Base-by-base conservation (phyloP, 2,888 invertebrate species). In the Phrixothrix hirtus region DNA sequence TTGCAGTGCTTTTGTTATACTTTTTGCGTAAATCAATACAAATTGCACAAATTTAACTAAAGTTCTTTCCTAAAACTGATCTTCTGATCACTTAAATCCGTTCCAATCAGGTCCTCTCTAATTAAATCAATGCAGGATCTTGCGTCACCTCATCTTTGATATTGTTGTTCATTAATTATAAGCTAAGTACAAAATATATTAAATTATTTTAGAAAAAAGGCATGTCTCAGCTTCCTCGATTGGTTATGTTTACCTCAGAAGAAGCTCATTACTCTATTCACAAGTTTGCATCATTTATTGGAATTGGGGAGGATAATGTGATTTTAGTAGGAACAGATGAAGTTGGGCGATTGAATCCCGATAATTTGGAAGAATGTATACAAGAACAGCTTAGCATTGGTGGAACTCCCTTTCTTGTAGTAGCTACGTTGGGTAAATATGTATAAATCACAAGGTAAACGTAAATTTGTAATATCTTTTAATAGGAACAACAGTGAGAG, bases 191-290 rank as follows among this genome's bases (percentile, higher is more conserved):
- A 10, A 2, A 30, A 30, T 2, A 29, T 10, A 41, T 15, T 10
- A n/a, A 16, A 12, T 12, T 31, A 15, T 47, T 47, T 4, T 51
- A 80, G 77, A 67, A 67, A 56, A 66, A 65, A 25, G 81, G 81
- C 3, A 64, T 76, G 39, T 67, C 66, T 35, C 71, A 70, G 6
- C 55, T 72, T 10, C 75, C 76, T 25, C 70, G 73, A 14, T 60
- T 82, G 53, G 76, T 78, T 5, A 62, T 82, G 29, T 81, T 81
- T 60, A 72, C 80, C 1, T 83, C 83, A 1, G 79, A 80, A 58
- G 81, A 83, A 68, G 82, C 81, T 26, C 84, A 85, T 64, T 85
- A 83, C 66, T 84, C 84, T 1, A 74, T 83, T 36, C 75, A 77
- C 57, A 81, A 83, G 66, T 81, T 83, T 61, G 80, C 82, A 0